Base-by-base conservation (phyloP, 2,113 vertebrate species). In the Leptosomus discolor region DNA sequence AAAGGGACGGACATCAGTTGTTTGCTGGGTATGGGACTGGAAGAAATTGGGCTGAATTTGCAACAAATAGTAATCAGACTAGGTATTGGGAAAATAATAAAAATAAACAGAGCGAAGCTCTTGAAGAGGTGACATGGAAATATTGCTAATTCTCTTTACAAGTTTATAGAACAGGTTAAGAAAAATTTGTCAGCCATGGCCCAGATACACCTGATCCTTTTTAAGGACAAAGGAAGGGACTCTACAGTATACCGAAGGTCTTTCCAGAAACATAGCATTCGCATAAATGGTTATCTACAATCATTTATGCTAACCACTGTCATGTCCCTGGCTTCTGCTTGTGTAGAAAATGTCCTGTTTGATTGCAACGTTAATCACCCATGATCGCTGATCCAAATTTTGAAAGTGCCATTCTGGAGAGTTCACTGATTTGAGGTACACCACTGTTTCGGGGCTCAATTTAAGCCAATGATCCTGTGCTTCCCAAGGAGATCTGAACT, bases 391-490 rank as follows among this genome's bases (percentile, higher is more conserved):
- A 83, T n/a, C 67, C 20, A 34, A 18, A 46, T 46, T 46, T 46
- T 71, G 16, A 56, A 94, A 46, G 7, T 54, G 45, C 2, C 11
- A 16, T 68, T 61, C 29, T 22, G 6, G 65, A 30, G 20, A 60
- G 29, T 56, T 68, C 41, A 53, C 20, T 43, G 11, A 11, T 71
- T 94, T 86, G 67, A 58, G 39, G 30, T 14, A 14, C 5, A 0
- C 37, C 13, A 14, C 11, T 67, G 1, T n/a, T n/a, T 50, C 6
- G 29, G 12, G 8, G 4, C 14, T 86, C 2, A 1, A 7, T 36
- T 83, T 68, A 48, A 60, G 30, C 7, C 27, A 9, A 16, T 8
- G 15, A 26, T 53, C 1, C 10, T 37, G 18, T 37, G 17, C 13
- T 80, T 46, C n/a, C 68, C 21, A 37, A 61, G 18, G 54, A 77